Percentiles rank a stretch among this genome's conserved stretches.
phyloP scores from a whole-genome alignment of 1,140 invertebrate genomes.

The Conus ventricosus region DNA sequence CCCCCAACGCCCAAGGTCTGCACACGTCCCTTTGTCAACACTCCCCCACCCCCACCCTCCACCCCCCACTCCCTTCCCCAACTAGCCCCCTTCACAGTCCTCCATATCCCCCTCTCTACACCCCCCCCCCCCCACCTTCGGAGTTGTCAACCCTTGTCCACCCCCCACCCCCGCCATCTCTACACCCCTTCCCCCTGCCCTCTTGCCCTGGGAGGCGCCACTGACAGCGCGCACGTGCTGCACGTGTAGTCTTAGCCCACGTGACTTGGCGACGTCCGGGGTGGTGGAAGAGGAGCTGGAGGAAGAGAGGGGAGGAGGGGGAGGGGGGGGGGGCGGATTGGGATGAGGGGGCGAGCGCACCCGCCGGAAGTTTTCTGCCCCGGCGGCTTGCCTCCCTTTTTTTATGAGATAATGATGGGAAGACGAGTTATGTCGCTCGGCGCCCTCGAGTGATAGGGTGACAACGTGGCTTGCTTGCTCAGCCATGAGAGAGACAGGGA shows the following conservation, averaged over 20 bases:
- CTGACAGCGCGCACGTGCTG: conserved; percentile 40
- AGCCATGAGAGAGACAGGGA: conserved; percentile 13
- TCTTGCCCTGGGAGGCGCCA: conserved; percentile 27
- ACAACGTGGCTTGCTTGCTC: conserved; percentile 31
- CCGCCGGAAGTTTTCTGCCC: conserved; percentile 33
- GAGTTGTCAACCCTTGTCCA: conserved; percentile 30
- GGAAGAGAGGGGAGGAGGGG: too few species aligned
- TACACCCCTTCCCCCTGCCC: too few species aligned
- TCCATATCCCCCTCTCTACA: background rate
- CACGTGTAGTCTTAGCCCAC: conserved; percentile 28
- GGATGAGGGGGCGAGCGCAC: background rate
- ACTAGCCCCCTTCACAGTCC: background rate
- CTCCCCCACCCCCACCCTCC: background rate
- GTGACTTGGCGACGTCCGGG: conserved; percentile 27
- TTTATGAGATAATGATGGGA: conserved; percentile 38
- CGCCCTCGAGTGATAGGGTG: conserved; percentile 21
- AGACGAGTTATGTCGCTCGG: conserved; percentile 21
- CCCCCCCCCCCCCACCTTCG: too few species aligned
- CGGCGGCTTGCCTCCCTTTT: background rate
- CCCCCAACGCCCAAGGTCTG: background rate
- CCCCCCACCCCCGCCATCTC: background rate
- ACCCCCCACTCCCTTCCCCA: background rate
- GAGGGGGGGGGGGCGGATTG: too few species aligned
- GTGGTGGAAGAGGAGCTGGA: background rate
- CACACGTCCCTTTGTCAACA: conserved; percentile 35